These are phyloP conservation scores for Scelioninae gen. 1 DNA, from an alignment of 2,888 invertebrate genomes.

Conservation along the genomic window DNA sequence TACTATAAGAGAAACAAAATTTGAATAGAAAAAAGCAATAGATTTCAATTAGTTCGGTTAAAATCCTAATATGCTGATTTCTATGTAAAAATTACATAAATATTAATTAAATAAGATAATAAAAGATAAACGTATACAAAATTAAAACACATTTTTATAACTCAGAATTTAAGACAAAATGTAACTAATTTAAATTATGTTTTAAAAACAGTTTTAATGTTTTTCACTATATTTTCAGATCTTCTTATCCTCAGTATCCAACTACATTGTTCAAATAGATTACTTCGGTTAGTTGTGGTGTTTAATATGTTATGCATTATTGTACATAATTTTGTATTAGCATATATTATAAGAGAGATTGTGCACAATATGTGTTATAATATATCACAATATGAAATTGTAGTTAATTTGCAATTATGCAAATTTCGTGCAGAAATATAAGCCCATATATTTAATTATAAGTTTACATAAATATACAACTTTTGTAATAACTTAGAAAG, in stretches of 20 bases:
- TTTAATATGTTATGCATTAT: constrained; percentile 40
- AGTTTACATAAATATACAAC: neutral
- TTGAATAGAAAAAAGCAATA: too few relatives aligned
- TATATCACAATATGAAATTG: constrained; percentile 42
- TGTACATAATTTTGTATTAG: constrained; percentile 49
- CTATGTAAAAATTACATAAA: too few relatives aligned
- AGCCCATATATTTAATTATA: constrained; percentile 32
- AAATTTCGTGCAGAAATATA: constrained; percentile 24
- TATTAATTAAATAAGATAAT: too few relatives aligned
- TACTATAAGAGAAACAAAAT: too few relatives aligned
- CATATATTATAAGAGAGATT: constrained; percentile 45
- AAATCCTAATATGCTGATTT: too few relatives aligned
- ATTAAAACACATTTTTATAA: too few relatives aligned
- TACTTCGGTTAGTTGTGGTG: constrained; percentile 8
- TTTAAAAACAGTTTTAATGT: too few relatives aligned
- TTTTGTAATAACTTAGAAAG: neutral
- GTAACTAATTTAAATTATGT: too few relatives aligned
- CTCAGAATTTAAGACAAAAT: too few relatives aligned
- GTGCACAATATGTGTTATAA: constrained; percentile 32
- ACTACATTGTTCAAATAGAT: constrained; percentile 13
- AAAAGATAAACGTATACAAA: too few relatives aligned
- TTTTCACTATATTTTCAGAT: neutral
- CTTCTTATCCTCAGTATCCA: neutral
- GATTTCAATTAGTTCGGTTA: too few relatives aligned
- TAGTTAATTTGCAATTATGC: constrained; percentile 50